Evolutionary conservation across 2,888 invertebrate genomes (phyloP).

Genomic region (Spisula solida): DNA sequence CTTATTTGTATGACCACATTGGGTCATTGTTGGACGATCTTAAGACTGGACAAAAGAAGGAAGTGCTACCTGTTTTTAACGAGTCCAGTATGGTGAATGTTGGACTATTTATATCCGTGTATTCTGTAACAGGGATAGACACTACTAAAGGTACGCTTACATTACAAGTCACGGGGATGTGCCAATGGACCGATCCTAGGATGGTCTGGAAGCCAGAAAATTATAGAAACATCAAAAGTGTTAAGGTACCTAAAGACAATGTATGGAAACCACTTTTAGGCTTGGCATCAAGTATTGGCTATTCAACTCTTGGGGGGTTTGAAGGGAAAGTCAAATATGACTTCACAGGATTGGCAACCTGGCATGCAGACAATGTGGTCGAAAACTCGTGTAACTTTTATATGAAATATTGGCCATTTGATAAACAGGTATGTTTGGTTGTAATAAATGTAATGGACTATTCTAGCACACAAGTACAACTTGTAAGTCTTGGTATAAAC

Average conservation of each 20-base stretch:
- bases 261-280: neutral
- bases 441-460: neutral
- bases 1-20: neutral
- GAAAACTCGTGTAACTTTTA: neutral
- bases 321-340: neutral
- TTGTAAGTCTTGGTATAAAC: neutral
- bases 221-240: neutral
- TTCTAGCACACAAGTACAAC: neutral
- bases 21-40: neutral
- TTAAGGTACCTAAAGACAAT: neutral
- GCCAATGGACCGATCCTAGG: neutral
- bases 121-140: neutral
- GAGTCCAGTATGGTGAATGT: neutral
- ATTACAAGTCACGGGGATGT: neutral
- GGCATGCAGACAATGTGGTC: neutral
- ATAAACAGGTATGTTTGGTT: neutral
- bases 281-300: neutral
- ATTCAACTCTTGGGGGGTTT: neutral
- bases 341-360: neutral
- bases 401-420: constrained; percentile 20
- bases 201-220: neutral
- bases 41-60: neutral
- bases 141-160: neutral
- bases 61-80: neutral
- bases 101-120: neutral